Conservation (phyloP, 1,140 invertebrate species). For the Calephelis nemesis region DNA sequence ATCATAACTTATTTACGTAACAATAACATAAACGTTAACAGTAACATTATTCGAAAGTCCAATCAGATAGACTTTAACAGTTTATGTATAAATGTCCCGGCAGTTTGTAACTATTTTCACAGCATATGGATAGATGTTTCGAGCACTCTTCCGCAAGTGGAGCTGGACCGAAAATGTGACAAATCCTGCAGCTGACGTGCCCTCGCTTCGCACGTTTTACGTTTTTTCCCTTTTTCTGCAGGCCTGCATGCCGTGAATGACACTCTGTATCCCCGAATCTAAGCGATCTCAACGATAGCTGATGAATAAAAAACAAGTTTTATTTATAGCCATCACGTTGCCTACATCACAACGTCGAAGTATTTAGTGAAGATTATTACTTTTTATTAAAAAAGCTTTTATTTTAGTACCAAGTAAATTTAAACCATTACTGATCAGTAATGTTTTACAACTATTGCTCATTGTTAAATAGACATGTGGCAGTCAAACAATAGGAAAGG, state of each 20-base stretch:
- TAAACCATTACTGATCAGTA: neutral
- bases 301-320: neutral
- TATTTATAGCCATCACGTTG: neutral
- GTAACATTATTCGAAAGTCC: no score
- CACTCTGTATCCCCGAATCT: constrained; percentile 14
- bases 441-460: no score
- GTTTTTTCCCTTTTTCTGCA: constrained; percentile 12
- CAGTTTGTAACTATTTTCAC: neutral
- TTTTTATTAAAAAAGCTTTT: no score
- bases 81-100: neutral
- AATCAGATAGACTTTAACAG: no score
- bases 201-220: constrained; percentile 6
- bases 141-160: constrained; percentile 7
- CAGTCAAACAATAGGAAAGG: no score
- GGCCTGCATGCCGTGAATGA: constrained; percentile 9
- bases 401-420: no score
- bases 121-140: constrained; percentile 6
- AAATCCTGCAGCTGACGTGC: constrained; percentile 14
- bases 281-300: neutral
- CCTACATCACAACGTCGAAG: no score
- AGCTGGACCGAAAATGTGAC: neutral
- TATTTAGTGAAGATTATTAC: no score
- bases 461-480: no score
- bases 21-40: no score
- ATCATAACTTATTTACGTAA: no score